These are phyloP conservation scores for Melanotus villosus DNA, from an alignment of 2,888 invertebrate species.

Conservation along the genomic window DNA sequence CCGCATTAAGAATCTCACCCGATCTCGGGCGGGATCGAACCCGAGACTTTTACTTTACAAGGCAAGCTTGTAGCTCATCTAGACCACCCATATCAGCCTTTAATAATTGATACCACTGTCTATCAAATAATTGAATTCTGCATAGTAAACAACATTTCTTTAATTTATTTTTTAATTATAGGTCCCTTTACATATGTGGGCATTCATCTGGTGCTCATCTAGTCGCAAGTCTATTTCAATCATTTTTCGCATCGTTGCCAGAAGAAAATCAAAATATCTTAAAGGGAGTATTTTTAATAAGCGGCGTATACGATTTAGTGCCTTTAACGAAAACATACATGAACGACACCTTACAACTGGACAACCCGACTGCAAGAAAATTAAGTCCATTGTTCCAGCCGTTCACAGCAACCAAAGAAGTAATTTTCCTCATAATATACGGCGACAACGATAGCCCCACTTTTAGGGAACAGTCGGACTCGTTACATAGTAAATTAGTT, in stretches of 20 bases:
- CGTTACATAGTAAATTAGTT: constrained; percentile 71
- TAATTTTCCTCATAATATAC: constrained; percentile 30
- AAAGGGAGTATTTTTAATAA: constrained; percentile 79
- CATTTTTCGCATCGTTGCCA: constrained; percentile 49
- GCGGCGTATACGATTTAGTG: constrained; percentile 84
- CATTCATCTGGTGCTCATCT: constrained; percentile 92
- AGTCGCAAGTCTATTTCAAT: constrained; percentile 75
- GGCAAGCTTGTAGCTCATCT: no score
- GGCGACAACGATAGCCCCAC: constrained; percentile 81
- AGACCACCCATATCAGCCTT: no score
- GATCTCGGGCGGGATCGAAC: no score
- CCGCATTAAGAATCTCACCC: no score
- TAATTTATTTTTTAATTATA: constrained; percentile 29
- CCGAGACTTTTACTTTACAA: no score
- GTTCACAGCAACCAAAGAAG: background rate
- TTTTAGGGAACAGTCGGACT: constrained; percentile 77
- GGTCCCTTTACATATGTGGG: constrained; percentile 78
- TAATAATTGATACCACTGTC: no score
- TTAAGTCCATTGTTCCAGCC: constrained; percentile 70
- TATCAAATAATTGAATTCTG: no score
- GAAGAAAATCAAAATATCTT: constrained; percentile 63
- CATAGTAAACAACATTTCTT: no score
- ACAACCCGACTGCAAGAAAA: constrained; percentile 69
- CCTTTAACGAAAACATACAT: constrained; percentile 78
- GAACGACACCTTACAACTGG: constrained; percentile 78